phyloP scores from a whole-genome alignment of 2,888 invertebrate genomes.

The Ditula angustiorana region DNA sequence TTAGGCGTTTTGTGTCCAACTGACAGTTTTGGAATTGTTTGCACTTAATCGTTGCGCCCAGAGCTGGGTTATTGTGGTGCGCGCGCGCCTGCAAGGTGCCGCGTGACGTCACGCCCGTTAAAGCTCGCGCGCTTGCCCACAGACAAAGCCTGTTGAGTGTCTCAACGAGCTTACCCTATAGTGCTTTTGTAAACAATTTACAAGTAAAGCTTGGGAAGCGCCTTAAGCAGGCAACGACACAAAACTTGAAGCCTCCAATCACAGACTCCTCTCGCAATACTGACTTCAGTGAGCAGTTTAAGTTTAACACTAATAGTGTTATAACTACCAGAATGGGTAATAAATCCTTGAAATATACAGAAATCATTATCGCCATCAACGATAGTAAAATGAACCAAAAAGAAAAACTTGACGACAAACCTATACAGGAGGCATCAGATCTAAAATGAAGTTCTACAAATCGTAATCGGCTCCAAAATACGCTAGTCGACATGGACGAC shows the following conservation, averaged over 20 bases:
- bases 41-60: conserved; percentile 50
- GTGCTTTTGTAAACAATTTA: not conserved
- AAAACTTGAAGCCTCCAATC: not conserved
- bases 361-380: too few relatives aligned
- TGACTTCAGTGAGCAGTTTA: not conserved
- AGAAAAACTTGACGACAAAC: too few relatives aligned
- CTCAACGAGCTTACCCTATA: not conserved
- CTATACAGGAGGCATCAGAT: too few relatives aligned
- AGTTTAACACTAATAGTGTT: too few relatives aligned
- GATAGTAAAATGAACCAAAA: too few relatives aligned
- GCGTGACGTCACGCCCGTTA: conserved; percentile 5
- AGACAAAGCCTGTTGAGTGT: not conserved
- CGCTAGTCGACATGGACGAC: too few relatives aligned
- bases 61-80: conserved; percentile 46
- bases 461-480: too few relatives aligned
- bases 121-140: not conserved
- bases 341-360: not conserved
- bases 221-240: not conserved
- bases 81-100: conserved; percentile 7
- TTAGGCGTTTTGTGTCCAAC: conserved; percentile 55
- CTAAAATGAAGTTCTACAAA: too few relatives aligned
- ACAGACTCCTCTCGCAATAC: not conserved
- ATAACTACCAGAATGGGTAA: not conserved
- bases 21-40: conserved; percentile 54
- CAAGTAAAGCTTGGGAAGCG: not conserved